Evolutionary conservation across 2,113 vertebrate genomes (phyloP).

Genomic region (Zootoca vivipara): DNA sequence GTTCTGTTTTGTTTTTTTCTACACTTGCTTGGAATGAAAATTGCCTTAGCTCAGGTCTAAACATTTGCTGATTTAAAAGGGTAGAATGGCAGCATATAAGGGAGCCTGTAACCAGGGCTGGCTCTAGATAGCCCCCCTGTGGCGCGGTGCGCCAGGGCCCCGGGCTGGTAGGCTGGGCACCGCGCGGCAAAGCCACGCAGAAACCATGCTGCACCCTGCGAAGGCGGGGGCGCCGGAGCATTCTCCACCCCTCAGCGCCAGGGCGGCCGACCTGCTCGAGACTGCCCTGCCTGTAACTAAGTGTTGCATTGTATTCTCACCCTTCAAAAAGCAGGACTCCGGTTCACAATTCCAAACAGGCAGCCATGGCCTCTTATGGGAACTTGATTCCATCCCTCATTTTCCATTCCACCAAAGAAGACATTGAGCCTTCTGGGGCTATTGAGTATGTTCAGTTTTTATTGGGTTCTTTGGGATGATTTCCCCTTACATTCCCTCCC

Average conservation of each 20-base stretch:
- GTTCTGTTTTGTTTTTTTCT: not conserved
- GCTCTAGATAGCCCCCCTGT: no score
- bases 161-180: no score
- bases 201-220: no score
- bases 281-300: no score
- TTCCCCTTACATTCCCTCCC: not conserved
- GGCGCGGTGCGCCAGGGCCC: no score
- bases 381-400: not conserved
- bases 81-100: not conserved
- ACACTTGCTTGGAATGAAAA: slow-evolving; percentile 8
- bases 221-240: no score
- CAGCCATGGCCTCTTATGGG: not conserved
- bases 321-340: not conserved
- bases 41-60: not conserved
- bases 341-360: not conserved
- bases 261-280: no score
- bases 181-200: no score
- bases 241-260: no score
- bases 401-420: not conserved
- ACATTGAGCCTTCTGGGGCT: not conserved
- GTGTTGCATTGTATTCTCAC: not conserved
- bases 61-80: not conserved
- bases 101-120: no score
- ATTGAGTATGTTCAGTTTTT: not conserved
- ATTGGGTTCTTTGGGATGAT: not conserved